Percentiles rank a stretch among this genome's conserved stretches.
Evolutionary conservation across 1,140 invertebrate species (phyloP).

Genomic region (Dufourea novaeangliae): DNA sequence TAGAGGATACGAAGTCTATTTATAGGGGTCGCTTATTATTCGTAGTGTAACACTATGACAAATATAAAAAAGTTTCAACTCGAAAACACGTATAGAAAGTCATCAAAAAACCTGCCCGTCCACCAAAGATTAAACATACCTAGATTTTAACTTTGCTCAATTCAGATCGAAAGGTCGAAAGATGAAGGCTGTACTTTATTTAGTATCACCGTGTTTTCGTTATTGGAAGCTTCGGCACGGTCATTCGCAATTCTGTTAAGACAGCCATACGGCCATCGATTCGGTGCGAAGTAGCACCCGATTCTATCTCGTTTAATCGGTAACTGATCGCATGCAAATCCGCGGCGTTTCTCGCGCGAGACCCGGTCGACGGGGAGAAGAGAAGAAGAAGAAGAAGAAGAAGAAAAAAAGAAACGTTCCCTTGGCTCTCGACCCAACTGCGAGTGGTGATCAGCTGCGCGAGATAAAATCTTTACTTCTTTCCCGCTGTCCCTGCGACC

Average conservation of each 20-base stretch:
- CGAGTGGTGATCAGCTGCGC: constrained; percentile 54
- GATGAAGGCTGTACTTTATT: neutral
- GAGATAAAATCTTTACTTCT: constrained; percentile 68
- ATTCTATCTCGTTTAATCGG: constrained; percentile 69
- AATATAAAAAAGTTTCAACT: no score
- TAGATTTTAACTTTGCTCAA: no score
- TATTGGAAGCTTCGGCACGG: no score
- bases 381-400: neutral
- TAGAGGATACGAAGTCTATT: no score
- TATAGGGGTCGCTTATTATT: no score
- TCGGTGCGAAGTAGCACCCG: constrained; percentile 37
- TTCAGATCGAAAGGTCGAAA: no score
- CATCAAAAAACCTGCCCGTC: no score
- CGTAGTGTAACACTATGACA: no score
- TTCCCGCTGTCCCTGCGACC: constrained; percentile 45
- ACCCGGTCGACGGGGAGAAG: constrained; percentile 27
- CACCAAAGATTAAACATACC: no score
- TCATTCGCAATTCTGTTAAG: neutral
- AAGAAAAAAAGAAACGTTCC: constrained; percentile 19
- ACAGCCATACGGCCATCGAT: constrained; percentile 25
- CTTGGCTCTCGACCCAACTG: constrained; percentile 45
- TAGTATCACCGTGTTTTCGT: neutral
- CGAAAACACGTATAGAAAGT: no score
- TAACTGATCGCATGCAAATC: constrained; percentile 72
- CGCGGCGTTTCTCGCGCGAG: constrained; percentile 38